Percentiles rank a stretch among this genome's conserved stretches.
Conservation (phyloP, 1,140 invertebrate species). For the Drosophila subobscura region DNA sequence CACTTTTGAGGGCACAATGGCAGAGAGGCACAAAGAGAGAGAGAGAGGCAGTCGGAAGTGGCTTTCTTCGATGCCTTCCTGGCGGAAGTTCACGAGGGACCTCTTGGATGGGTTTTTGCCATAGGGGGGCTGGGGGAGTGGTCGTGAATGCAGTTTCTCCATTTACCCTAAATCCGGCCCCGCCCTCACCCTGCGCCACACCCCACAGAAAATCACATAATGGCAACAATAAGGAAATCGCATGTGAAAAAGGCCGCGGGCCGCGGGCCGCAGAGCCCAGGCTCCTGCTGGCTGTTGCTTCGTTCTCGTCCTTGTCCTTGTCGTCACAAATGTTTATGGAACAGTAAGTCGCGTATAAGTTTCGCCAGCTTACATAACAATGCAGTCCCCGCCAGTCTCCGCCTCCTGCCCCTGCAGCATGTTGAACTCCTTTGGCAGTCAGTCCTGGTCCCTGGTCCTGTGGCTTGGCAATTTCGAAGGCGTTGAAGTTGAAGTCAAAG, state of each 20-base stretch:
- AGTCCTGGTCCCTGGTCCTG: slow-evolving; percentile 22
- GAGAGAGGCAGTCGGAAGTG: slow-evolving; percentile 48
- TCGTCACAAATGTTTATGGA: slow-evolving; percentile 60
- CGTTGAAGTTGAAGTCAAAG: slow-evolving; percentile 69
- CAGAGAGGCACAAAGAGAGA: slow-evolving; percentile 19
- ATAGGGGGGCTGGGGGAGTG: too few relatives aligned
- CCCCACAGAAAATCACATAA: slow-evolving; percentile 60
- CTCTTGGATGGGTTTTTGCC: background rate
- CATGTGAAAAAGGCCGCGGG: slow-evolving; percentile 61
- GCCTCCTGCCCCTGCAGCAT: too few relatives aligned
- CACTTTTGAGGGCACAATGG: slow-evolving; percentile 59
- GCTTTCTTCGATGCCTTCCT: slow-evolving; percentile 51
- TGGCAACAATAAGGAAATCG: slow-evolving; percentile 76
- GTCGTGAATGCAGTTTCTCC: slow-evolving; percentile 10
- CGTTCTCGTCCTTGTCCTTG: slow-evolving; percentile 1
- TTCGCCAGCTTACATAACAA: slow-evolving; percentile 32
- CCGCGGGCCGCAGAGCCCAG: background rate
- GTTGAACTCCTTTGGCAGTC: too few relatives aligned
- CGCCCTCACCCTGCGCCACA: slow-evolving; percentile 1
- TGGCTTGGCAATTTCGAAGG: slow-evolving; percentile 62
- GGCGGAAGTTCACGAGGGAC: slow-evolving; percentile 17
- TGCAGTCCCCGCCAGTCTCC: background rate
- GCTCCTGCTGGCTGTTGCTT: slow-evolving; percentile 11
- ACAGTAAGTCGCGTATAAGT: slow-evolving; percentile 55
- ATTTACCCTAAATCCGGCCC: slow-evolving; percentile 12